phyloP scores from a whole-genome alignment of 2,888 invertebrate genomes.

The Spodoptera exigua region DNA sequence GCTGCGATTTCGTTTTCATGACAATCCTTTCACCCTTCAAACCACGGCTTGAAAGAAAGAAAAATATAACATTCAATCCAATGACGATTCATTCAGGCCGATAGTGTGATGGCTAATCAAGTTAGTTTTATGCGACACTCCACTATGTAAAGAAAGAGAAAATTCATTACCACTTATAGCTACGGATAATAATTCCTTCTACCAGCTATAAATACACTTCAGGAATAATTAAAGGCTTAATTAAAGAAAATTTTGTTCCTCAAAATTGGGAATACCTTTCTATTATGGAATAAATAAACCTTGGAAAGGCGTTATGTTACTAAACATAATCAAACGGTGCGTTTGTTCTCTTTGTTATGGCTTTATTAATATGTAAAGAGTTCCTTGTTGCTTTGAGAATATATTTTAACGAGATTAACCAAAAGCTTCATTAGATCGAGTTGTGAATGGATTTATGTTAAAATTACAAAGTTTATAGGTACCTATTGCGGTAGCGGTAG shows the following conservation, averaged over 20 bases:
- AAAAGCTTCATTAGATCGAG: slow-evolving; percentile 2
- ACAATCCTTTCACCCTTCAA: no score
- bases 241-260: background rate
- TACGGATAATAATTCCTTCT: no score
- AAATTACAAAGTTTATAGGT: background rate
- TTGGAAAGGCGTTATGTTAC: slow-evolving; percentile 11
- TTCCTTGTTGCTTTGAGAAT: slow-evolving; percentile 17
- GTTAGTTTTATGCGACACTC: no score
- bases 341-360: slow-evolving; percentile 28
- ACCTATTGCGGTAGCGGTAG: no score
- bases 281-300: slow-evolving; percentile 1
- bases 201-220: background rate
- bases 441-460: background rate
- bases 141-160: no score
- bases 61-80: no score
- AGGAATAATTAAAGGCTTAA: slow-evolving; percentile 14
- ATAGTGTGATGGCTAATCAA: no score
- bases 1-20: no score
- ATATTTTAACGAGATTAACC: slow-evolving; percentile 6
- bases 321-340: slow-evolving; percentile 27
- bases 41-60: no score
- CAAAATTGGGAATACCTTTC: background rate
- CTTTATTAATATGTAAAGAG: slow-evolving; percentile 17
- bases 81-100: no score
- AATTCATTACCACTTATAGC: no score